Evolutionary conservation across 2,888 invertebrate genomes (phyloP).

Genomic region (Pristionchus mayeri): DNA sequence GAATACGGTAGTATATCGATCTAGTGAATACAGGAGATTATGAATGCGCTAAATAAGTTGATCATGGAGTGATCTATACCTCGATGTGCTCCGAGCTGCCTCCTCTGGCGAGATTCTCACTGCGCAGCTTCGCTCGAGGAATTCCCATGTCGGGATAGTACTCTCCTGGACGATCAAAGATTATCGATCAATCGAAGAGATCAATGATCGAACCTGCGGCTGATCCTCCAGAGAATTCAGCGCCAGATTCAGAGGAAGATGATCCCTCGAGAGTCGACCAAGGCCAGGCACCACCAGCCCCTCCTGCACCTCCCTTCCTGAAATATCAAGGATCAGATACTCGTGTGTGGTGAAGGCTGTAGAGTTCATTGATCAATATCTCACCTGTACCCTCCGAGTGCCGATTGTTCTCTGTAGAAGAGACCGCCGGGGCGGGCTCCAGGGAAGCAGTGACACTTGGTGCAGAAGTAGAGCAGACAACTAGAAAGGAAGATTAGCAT

Average conservation of each 20-base stretch:
- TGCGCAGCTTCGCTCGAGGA: constrained; percentile 75
- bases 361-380: constrained; percentile 16
- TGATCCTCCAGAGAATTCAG: constrained; percentile 64
- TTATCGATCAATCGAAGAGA: not conserved
- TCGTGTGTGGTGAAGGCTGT: too few species aligned
- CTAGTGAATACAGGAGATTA: not conserved
- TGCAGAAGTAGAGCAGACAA: constrained; percentile 74
- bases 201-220: constrained; percentile 23
- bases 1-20: not conserved
- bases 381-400: constrained; percentile 39
- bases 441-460: constrained; percentile 74
- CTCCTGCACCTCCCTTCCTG: constrained; percentile 59
- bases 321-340: constrained; percentile 4
- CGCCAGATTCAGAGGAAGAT: constrained; percentile 70
- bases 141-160: constrained; percentile 75
- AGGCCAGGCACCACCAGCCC: constrained; percentile 72
- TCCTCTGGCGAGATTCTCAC: constrained; percentile 48
- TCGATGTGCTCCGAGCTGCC: constrained; percentile 46
- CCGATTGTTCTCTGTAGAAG: constrained; percentile 41
- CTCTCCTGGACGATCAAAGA: constrained; percentile 56
- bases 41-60: constrained; percentile 11
- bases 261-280: constrained; percentile 75
- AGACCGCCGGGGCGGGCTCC: constrained; percentile 51
- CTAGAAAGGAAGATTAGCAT: constrained; percentile 50
- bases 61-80: constrained; percentile 45